Evolutionary conservation across 2,888 invertebrate genomes (phyloP).

Genomic region (Fragum fragum): DNA sequence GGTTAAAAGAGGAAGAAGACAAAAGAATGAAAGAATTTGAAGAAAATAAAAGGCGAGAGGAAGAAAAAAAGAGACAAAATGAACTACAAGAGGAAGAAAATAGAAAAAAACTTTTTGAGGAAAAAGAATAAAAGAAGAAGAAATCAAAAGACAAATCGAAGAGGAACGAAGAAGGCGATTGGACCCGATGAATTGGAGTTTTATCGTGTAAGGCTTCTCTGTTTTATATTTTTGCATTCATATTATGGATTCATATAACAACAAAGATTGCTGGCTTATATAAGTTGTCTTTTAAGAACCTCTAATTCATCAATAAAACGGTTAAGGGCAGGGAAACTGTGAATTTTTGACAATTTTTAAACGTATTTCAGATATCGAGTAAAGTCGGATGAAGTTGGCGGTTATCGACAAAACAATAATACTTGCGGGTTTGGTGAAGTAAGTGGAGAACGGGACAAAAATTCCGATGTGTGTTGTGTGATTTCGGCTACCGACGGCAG

Average conservation of each 20-base stretch:
- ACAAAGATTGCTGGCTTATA: too few species aligned
- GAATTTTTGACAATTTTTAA: too few species aligned
- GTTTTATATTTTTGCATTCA: too few species aligned
- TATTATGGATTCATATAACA: too few species aligned
- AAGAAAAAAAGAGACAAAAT: background rate
- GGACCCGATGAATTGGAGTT: background rate
- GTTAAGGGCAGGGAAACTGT: too few species aligned
- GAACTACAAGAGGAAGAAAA: background rate
- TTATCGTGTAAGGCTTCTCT: background rate
- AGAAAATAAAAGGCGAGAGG: background rate
- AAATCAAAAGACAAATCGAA: background rate
- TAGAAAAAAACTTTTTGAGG: background rate
- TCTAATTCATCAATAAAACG: too few species aligned
- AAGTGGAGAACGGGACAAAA: background rate
- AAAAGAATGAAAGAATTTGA: background rate
- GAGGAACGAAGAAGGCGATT: background rate
- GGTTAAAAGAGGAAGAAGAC: background rate
- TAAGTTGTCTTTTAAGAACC: too few species aligned
- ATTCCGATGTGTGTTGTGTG: background rate
- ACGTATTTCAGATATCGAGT: background rate
- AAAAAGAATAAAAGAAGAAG: background rate
- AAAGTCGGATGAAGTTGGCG: background rate
- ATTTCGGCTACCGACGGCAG: background rate
- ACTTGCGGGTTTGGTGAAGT: background rate
- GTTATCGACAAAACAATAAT: background rate